phyloP scores from a whole-genome alignment of 2,113 vertebrate genomes.

The Speoplatyrhinus poulsoni region DNA sequence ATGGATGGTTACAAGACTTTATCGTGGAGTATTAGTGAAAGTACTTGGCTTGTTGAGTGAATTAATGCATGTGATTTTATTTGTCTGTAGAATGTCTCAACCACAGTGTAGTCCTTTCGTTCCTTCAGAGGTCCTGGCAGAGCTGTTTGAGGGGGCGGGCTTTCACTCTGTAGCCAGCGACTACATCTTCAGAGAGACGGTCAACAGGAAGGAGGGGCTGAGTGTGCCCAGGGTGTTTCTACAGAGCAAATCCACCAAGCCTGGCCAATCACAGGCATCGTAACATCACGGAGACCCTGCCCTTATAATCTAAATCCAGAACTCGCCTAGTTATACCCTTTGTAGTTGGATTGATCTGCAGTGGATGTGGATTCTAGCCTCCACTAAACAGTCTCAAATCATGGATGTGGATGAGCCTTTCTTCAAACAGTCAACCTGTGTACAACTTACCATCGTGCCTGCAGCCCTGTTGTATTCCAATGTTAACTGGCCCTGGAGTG shows the following conservation, averaged over 20 bases:
- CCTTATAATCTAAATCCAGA: not conserved
- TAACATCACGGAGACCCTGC: slow-evolving; percentile 2
- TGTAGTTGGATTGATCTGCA: no score
- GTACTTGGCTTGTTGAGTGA: no score
- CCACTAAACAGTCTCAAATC: no score
- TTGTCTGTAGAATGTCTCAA: not conserved
- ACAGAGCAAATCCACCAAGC: slow-evolving; percentile 91
- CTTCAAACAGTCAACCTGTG: no score
- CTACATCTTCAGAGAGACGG: slow-evolving; percentile 90
- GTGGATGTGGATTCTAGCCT: no score
- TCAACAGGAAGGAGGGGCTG: slow-evolving; percentile 94
- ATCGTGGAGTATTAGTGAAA: no score
- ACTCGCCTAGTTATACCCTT: not conserved
- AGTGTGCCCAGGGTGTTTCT: slow-evolving; percentile 90
- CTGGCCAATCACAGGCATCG: slow-evolving; percentile 27
- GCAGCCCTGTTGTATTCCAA: no score
- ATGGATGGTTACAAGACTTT: no score
- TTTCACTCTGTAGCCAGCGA: slow-evolving; percentile 81
- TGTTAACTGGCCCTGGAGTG: no score
- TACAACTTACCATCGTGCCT: no score
- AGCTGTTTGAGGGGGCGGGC: slow-evolving; percentile 80
- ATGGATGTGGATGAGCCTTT: no score
- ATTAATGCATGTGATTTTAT: not conserved
- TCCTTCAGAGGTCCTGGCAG: slow-evolving; percentile 82
- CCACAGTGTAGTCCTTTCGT: not conserved